These are phyloP conservation scores for Phodopus roborovskii DNA, from an alignment of 2,113 vertebrate species.

Conservation along the genomic window DNA sequence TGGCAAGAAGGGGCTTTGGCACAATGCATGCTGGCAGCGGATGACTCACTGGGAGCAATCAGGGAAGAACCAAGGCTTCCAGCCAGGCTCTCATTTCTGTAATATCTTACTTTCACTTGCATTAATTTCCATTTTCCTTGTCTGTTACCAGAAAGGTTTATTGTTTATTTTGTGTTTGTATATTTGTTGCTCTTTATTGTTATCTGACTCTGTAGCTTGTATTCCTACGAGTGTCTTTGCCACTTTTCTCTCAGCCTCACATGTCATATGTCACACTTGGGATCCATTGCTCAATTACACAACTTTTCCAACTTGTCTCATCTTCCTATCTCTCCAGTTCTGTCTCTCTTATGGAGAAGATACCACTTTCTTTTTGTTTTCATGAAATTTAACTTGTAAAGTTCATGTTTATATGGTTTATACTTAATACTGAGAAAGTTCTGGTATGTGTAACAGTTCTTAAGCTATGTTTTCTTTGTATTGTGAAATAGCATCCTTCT, in stretches of 20 bases:
- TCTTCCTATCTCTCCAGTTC: background rate
- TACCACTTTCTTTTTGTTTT: background rate
- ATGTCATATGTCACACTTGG: background rate
- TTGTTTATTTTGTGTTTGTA: background rate
- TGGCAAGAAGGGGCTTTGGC: background rate
- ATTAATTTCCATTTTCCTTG: background rate
- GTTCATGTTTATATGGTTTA: background rate
- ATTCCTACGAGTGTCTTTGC: background rate
- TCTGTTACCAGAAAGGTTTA: background rate
- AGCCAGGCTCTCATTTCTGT: background rate
- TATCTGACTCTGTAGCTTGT: background rate
- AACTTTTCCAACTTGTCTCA: background rate
- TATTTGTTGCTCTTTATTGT: background rate
- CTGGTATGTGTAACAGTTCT: background rate
- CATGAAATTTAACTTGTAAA: background rate
- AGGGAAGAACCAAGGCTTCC: background rate
- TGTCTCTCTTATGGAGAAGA: background rate
- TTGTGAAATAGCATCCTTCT: background rate
- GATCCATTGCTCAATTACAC: background rate
- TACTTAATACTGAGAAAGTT: background rate
- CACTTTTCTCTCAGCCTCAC: background rate
- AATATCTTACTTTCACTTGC: conserved; percentile 3
- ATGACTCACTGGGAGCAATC: background rate
- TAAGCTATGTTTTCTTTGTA: background rate
- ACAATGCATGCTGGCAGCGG: background rate